phyloP scores from a whole-genome alignment of 2,797 vertebrate species.

The Sciurus carolinensis region DNA sequence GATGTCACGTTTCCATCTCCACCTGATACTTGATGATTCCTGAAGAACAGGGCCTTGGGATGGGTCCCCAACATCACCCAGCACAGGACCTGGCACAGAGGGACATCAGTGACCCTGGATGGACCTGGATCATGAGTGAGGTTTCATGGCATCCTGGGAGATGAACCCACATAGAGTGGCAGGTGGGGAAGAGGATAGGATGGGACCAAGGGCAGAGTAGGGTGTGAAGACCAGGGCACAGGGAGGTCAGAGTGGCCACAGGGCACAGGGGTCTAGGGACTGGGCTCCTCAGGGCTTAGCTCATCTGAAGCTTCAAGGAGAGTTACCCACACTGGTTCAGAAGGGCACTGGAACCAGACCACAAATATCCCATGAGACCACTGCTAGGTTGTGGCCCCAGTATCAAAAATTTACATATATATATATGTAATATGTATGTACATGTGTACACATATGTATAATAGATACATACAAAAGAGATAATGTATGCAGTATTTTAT shows the following conservation, averaged over 20 bases:
- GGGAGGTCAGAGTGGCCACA: not conserved
- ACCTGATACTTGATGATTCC: not conserved
- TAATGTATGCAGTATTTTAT: not conserved
- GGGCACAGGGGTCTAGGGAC: not conserved
- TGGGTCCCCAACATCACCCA: not conserved
- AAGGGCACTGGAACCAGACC: not conserved
- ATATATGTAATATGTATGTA: not conserved
- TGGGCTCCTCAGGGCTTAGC: not conserved
- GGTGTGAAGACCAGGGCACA: not conserved
- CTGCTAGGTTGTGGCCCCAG: not conserved
- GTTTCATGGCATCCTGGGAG: not conserved
- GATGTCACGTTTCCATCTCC: not conserved
- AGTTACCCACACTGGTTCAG: not conserved
- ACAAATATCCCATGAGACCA: not conserved
- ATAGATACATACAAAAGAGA: not conserved
- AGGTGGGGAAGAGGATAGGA: not conserved
- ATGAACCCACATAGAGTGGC: not conserved
- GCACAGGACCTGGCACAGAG: not conserved
- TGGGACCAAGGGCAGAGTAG: not conserved
- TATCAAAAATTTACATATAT: not conserved
- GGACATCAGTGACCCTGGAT: not conserved
- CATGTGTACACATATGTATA: not conserved
- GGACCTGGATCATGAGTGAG: not conserved
- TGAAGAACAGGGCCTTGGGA: not conserved
- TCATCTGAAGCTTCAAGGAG: not conserved